Conservation (phyloP, 92 coral and sea anemone species). For the Blastomussa wellsi region DNA sequence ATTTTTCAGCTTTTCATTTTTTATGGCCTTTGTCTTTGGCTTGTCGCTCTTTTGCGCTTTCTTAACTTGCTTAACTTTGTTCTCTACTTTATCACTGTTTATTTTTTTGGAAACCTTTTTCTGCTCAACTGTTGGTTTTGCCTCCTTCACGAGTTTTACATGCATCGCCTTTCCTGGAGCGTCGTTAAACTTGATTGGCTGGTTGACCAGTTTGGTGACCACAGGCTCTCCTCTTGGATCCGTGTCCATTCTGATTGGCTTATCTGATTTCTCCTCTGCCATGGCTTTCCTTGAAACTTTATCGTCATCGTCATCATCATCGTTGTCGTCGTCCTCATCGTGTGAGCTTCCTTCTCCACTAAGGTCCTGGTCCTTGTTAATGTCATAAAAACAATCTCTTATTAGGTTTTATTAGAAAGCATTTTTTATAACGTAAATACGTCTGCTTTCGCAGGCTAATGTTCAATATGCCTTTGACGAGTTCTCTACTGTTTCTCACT, state of each 20-base stretch:
- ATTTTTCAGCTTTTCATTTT: neutral
- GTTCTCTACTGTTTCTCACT: too few relatives aligned
- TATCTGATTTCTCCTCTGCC: neutral
- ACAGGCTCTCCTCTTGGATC: slow-evolving; percentile 44
- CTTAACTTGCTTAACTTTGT: slow-evolving; percentile 22
- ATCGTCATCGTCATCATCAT: slow-evolving; percentile 39
- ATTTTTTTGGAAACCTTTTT: slow-evolving; percentile 45
- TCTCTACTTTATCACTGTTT: slow-evolving; percentile 19
- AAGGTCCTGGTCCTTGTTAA: slow-evolving; percentile 11
- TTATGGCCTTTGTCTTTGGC: neutral
- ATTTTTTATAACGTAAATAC: too few relatives aligned
- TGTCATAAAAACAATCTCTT: neutral
- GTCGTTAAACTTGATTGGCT: slow-evolving; percentile 43
- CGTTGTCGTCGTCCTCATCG: slow-evolving; percentile 20
- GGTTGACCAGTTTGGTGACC: slow-evolving; percentile 32
- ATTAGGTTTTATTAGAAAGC: neutral
- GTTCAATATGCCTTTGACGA: too few relatives aligned
- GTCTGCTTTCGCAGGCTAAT: too few relatives aligned
- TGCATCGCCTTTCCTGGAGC: slow-evolving; percentile 14
- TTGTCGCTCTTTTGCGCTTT: slow-evolving; percentile 7
- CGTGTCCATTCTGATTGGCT: slow-evolving; percentile 33
- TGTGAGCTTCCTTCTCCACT: slow-evolving; percentile 22
- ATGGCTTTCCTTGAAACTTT: slow-evolving; percentile 10
- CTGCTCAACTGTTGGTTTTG: neutral
- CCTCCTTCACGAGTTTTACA: slow-evolving; percentile 7